phyloP scores from a whole-genome alignment of 2,888 invertebrate species.

The Smittia aterrima region DNA sequence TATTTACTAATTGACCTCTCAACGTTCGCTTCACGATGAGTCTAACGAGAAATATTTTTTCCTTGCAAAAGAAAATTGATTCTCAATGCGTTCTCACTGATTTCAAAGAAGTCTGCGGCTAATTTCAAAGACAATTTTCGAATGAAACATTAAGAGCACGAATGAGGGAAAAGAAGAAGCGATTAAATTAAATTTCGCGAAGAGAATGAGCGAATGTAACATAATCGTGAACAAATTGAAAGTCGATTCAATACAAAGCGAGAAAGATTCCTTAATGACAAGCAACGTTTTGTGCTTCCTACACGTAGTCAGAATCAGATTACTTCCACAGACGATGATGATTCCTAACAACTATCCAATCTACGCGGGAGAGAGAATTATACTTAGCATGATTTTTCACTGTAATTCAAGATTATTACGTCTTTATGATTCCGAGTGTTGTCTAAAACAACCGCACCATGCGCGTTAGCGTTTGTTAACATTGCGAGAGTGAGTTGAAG shows the following conservation, averaged over 20 bases:
- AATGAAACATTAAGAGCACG: background rate
- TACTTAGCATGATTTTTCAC: background rate
- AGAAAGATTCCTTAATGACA: background rate
- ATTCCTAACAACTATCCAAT: background rate
- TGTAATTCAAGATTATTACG: background rate
- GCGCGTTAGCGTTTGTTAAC: too few species aligned
- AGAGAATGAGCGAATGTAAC: background rate
- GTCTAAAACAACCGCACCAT: background rate
- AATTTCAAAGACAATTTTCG: background rate
- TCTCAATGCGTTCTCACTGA: background rate
- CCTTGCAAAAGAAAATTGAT: too few species aligned
- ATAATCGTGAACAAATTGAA: slow-evolving; percentile 6
- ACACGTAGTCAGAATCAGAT: background rate
- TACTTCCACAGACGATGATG: background rate
- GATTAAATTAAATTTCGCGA: background rate
- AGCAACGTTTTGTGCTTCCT: background rate
- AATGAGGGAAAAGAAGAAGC: background rate
- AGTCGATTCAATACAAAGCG: background rate
- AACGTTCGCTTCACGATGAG: too few species aligned
- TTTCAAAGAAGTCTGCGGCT: background rate
- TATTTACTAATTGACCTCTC: too few species aligned
- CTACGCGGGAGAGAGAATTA: background rate
- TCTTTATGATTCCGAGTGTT: background rate
- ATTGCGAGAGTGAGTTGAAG: too few species aligned
- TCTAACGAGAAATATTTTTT: too few species aligned